A percentile compares a stretch with the other conserved stretches of the same genome.
Evolutionary conservation across 2,888 invertebrate species (phyloP).

Genomic region (Elegia similella): DNA sequence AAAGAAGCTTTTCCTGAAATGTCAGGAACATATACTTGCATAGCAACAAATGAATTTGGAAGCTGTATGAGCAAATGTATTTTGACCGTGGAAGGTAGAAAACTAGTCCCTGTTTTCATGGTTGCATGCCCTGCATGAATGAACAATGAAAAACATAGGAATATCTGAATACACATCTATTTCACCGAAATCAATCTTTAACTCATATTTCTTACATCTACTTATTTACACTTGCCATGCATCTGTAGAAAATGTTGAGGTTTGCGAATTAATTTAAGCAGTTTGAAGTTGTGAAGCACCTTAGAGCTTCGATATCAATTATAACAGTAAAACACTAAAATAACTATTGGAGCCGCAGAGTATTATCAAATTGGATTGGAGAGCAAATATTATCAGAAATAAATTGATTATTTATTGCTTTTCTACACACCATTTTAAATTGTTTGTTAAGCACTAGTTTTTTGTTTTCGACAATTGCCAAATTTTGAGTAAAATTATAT

Average conservation of each 20-base stretch:
- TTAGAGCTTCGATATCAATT: background rate
- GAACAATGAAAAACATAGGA: slow-evolving; percentile 26
- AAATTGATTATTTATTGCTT: slow-evolving; percentile 18
- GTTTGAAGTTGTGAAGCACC: slow-evolving; percentile 15
- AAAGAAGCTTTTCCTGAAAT: slow-evolving; percentile 95
- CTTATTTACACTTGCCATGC: slow-evolving; percentile 56
- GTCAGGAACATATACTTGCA: slow-evolving; percentile 92
- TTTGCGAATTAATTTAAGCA: slow-evolving; percentile 23
- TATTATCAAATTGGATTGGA: too few relatives aligned
- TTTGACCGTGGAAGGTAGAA: slow-evolving; percentile 90
- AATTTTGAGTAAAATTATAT: background rate
- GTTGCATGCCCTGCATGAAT: slow-evolving; percentile 41
- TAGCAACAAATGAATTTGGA: slow-evolving; percentile 91
- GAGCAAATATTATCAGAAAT: background rate
- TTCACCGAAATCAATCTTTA: slow-evolving; percentile 28
- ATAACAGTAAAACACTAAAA: slow-evolving; percentile 2
- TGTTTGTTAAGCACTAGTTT: slow-evolving; percentile 22
- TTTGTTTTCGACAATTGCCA: background rate
- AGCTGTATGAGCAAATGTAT: slow-evolving; percentile 89
- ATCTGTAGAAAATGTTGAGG: slow-evolving; percentile 55
- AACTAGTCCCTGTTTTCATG: slow-evolving; percentile 43
- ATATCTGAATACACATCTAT: slow-evolving; percentile 30
- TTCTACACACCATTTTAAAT: slow-evolving; percentile 12
- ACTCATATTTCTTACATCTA: slow-evolving; percentile 24
- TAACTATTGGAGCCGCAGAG: background rate